Conservation (phyloP, 2,797 vertebrate species). For the Bufotes viridis region DNA sequence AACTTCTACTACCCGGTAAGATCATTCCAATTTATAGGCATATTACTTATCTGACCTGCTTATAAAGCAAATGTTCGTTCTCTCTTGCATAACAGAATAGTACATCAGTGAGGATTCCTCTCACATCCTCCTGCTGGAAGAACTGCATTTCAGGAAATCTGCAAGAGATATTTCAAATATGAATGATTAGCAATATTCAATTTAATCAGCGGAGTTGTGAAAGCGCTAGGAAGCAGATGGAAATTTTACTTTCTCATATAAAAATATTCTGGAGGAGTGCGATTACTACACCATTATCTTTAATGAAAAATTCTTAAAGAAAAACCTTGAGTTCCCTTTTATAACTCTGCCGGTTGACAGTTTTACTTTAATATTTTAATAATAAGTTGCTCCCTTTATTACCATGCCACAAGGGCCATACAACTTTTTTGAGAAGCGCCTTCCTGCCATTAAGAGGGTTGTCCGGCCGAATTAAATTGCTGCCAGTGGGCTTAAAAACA, state of each 20-base stretch:
- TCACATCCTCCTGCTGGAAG: slow-evolving; percentile 95
- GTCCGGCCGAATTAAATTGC: too few species aligned
- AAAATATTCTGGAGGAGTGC: slow-evolving; percentile 7
- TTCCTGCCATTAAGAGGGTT: not conserved
- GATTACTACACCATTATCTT: slow-evolving; percentile 11
- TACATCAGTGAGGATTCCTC: slow-evolving; percentile 97
- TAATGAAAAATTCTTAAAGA: slow-evolving; percentile 4
- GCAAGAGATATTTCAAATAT: slow-evolving; percentile 52
- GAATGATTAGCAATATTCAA: slow-evolving; percentile 16
- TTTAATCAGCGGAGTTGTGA: not conserved
- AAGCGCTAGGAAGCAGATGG: not conserved
- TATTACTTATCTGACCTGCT: slow-evolving; percentile 88
- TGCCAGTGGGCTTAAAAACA: too few species aligned
- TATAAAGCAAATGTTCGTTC: slow-evolving; percentile 98
- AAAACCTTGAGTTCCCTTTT: not conserved
- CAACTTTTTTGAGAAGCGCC: not conserved
- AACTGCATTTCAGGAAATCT: slow-evolving; percentile 98
- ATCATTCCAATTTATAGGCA: slow-evolving; percentile 60
- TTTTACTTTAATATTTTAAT: not conserved
- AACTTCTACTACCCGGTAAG: too few species aligned
- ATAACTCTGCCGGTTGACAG: not conserved
- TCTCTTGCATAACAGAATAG: slow-evolving; percentile 98
- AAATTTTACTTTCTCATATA: slow-evolving; percentile 3
- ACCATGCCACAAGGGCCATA: not conserved
- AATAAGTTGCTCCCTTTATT: not conserved